Evolutionary conservation across 2,113 vertebrate genomes (phyloP).

Genomic region (Peromyscus polionotus): DNA sequence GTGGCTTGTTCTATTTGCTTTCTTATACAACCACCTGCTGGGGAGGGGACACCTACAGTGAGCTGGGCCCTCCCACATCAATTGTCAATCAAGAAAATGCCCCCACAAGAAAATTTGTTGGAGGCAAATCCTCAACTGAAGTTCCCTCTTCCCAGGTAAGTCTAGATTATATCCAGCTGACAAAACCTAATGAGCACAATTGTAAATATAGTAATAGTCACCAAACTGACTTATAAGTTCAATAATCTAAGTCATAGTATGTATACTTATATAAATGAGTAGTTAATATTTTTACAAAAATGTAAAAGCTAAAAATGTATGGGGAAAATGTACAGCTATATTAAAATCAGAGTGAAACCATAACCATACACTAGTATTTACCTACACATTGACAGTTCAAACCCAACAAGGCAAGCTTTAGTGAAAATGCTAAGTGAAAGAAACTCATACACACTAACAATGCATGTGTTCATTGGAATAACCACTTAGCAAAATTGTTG

Average conservation of each 20-base stretch:
- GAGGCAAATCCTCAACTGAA: not conserved
- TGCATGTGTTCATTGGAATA: not conserved
- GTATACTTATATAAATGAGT: not conserved
- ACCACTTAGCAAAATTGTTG: not conserved
- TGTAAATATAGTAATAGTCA: not conserved
- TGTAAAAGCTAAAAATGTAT: not conserved
- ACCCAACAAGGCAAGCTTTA: not conserved
- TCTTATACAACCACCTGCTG: not conserved
- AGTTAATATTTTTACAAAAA: not conserved
- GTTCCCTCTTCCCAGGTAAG: not conserved
- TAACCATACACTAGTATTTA: not conserved
- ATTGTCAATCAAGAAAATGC: not conserved
- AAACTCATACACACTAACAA: not conserved
- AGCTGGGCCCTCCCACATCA: not conserved
- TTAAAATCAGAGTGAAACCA: not conserved
- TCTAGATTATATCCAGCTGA: no score
- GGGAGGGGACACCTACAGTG: not conserved
- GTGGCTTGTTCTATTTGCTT: not conserved
- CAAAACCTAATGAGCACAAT: not conserved
- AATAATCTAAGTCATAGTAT: not conserved
- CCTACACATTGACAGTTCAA: not conserved
- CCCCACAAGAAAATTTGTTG: not conserved
- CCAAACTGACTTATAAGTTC: slow-evolving; percentile 1
- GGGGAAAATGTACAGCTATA: not conserved
- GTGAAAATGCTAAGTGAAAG: not conserved